Conservation (phyloP, 2,113 vertebrate species). For the Mormyrus iriodes region DNA sequence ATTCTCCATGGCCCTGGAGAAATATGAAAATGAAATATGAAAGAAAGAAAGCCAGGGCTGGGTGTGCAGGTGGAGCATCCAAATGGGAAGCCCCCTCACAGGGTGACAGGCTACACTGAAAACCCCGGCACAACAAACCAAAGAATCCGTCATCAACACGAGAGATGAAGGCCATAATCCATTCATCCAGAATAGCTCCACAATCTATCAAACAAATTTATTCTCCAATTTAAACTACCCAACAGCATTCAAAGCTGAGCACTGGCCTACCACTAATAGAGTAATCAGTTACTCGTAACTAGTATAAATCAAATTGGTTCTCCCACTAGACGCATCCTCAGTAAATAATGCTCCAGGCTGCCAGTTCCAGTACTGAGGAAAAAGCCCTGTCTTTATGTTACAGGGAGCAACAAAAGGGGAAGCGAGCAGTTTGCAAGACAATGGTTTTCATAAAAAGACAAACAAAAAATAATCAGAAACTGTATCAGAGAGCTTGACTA, state of each 20-base stretch:
- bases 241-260: background rate
- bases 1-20: slow-evolving; percentile 48
- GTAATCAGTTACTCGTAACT: background rate
- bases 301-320: background rate
- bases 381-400: background rate
- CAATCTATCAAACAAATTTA: background rate
- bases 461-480: background rate
- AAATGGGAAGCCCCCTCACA: background rate
- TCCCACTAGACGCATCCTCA: background rate
- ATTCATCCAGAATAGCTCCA: background rate
- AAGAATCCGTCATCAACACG: background rate
- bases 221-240: background rate
- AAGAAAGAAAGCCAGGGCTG: background rate
- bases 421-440: background rate
- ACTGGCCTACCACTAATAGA: background rate
- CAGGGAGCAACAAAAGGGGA: background rate
- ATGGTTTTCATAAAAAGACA: background rate
- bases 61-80: background rate
- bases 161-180: background rate
- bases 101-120: background rate
- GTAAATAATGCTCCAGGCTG: background rate
- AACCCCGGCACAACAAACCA: background rate
- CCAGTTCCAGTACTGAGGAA: no score
- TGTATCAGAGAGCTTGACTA: background rate
- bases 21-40: no score